Base-by-base conservation (phyloP, 2,113 vertebrate genomes). In the Reinhardtius hippoglossoides region DNA sequence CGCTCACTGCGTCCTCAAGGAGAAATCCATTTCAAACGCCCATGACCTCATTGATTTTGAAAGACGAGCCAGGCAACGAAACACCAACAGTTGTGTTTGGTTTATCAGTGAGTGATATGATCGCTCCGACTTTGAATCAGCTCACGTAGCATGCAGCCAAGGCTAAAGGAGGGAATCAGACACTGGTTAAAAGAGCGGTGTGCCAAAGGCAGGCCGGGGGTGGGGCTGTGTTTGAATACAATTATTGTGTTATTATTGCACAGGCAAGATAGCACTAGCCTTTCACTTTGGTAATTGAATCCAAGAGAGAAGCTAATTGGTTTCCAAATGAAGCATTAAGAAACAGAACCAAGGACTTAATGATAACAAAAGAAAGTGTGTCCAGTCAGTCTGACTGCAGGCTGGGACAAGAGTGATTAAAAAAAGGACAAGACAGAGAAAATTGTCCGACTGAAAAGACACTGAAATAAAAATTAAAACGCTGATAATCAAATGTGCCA, bases 261-360 rank as follows among this genome's bases (percentile, higher is more conserved):
- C 48, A 80, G 66, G 84, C 76, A 44, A 86, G 85, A 87, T 90
- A 82, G 76, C 62, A 42, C 62, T 65, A 79, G 82, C 66, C 74
- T 85, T 89, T 90, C 58, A 83, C 78, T 81, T 70, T 76, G 70
- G 87, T 87, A 83, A 92, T 84, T 89, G 77, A 92, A 89, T 88
- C 74, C 78, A 76, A 78, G 78, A 84, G 74, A 70, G 71, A 86
- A 84, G 70, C 78, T 86, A 85, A 90, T 87, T 91, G 73, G 80
- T 85, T 91, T 87, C 82, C 65, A 83, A 89, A 87, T 85, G 83
- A 89, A 86, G 86, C 79, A 86, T 85, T 86, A 82, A 76, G 77
- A 80, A 83, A 87, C 46, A 76, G 84, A 85, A 82, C 65, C 74
- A 80, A 78, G 54, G 72, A 81, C 74, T 78, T 59, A 21, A 37